Evolutionary conservation across 2,797 vertebrate species (phyloP).

Genomic region (Cossypha polioptera): DNA sequence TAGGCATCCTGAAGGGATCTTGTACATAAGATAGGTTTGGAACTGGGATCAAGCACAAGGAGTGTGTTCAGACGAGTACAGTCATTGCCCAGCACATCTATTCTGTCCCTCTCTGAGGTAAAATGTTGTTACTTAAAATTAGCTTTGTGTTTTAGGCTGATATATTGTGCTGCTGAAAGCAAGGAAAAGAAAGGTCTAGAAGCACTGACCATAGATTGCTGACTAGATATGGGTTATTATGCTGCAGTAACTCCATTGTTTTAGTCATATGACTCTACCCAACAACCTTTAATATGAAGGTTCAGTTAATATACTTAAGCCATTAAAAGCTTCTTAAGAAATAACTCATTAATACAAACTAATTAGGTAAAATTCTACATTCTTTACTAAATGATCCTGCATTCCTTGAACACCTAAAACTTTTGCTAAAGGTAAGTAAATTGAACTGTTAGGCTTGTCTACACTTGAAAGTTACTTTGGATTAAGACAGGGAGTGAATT

Average conservation of each 20-base stretch:
- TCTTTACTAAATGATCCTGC: background rate
- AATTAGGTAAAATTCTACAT: slow-evolving; percentile 20
- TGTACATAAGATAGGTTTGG: background rate
- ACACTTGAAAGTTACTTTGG: slow-evolving; percentile 35
- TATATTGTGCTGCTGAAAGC: background rate
- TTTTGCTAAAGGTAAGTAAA: slow-evolving; percentile 22
- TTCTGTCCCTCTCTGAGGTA: background rate
- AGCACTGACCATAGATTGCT: background rate
- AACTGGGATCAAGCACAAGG: background rate
- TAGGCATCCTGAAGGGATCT: background rate
- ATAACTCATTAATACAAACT: slow-evolving; percentile 28
- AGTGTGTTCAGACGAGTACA: background rate
- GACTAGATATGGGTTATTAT: background rate
- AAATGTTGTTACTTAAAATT: background rate
- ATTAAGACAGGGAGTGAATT: slow-evolving; percentile 27
- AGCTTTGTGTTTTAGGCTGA: background rate
- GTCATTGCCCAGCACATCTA: background rate
- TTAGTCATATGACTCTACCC: background rate
- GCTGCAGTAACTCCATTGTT: background rate
- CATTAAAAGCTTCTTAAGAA: slow-evolving; percentile 32
- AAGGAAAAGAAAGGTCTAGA: background rate
- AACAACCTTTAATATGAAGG: background rate
- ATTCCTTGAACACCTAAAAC: slow-evolving; percentile 38
- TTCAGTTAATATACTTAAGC: background rate
- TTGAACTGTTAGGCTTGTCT: slow-evolving; percentile 14